Evolutionary conservation across 2,888 invertebrate genomes (phyloP).

Genomic region (Synanthedon vespiformis): DNA sequence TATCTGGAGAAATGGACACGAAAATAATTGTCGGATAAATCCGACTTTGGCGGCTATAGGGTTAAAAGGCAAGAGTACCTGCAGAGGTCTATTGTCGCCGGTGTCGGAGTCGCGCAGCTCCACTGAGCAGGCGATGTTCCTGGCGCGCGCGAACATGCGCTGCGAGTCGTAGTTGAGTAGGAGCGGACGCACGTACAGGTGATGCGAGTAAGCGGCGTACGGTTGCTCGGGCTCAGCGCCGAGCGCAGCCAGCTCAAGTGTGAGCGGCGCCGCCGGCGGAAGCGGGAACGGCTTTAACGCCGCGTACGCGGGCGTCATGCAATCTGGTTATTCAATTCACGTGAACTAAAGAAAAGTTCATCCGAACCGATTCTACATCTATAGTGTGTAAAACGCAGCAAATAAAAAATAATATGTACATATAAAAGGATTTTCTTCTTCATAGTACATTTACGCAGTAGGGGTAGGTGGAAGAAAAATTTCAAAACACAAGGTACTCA

Average conservation of each 20-base stretch:
- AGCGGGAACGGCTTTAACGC: conserved; percentile 88
- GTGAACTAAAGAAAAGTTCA: conserved; percentile 1
- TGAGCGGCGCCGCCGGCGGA: conserved; percentile 80
- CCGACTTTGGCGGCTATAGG: no score
- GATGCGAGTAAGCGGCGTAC: conserved; percentile 86
- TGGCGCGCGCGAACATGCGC: conserved; percentile 89
- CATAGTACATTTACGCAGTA: no score
- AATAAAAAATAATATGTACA: no score
- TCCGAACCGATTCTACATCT: no score
- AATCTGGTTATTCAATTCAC: conserved; percentile 70
- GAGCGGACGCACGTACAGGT: conserved; percentile 92
- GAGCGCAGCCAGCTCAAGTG: conserved; percentile 88
- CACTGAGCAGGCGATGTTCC: conserved; percentile 93
- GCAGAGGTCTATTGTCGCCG: conserved; percentile 69
- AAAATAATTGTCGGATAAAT: no score
- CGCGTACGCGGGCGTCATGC: conserved; percentile 83
- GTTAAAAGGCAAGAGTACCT: conserved; percentile 67
- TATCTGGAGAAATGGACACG: no score
- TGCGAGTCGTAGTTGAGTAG: conserved; percentile 90
- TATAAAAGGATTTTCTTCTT: no score
- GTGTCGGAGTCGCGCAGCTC: conserved; percentile 88
- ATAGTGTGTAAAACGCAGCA: no score
- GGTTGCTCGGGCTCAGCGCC: conserved; percentile 81
- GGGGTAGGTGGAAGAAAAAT: no score
- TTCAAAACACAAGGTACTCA: no score